These are phyloP conservation scores for Acomys russatus DNA, from an alignment of 2,797 vertebrate species.

Conservation along the genomic window DNA sequence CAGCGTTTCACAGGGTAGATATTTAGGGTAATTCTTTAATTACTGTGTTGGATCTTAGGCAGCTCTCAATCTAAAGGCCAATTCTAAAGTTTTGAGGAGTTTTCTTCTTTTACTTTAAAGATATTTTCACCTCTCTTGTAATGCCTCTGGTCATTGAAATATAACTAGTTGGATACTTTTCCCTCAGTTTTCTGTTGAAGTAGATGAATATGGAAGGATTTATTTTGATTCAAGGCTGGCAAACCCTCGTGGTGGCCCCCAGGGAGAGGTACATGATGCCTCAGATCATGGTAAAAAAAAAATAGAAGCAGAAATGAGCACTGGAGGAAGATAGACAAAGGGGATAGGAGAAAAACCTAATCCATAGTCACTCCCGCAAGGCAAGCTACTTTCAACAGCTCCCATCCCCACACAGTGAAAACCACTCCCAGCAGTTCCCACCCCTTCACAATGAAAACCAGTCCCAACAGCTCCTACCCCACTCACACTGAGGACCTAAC, in stretches of 20 bases:
- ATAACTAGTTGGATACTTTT: not conserved
- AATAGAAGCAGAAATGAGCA: not conserved
- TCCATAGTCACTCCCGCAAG: not conserved
- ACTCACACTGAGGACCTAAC: not conserved
- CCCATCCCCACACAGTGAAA: not conserved
- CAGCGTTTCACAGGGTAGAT: not conserved
- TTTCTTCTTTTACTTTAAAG: slow-evolving; percentile 20
- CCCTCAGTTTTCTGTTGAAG: not conserved
- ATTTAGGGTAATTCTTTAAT: not conserved
- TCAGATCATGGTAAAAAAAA: not conserved
- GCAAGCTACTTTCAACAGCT: not conserved
- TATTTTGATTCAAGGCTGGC: not conserved
- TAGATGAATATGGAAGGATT: not conserved
- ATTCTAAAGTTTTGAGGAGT: not conserved
- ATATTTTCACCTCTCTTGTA: not conserved
- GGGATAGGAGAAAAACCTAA: not conserved
- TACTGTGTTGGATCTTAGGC: not conserved
- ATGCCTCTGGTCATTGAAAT: slow-evolving; percentile 7
- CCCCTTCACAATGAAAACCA: too few species aligned
- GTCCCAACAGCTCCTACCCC: not conserved
- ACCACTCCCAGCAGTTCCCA: not conserved
- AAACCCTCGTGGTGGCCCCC: not conserved
- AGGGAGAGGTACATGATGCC: not conserved
- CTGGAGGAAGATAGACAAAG: not conserved
- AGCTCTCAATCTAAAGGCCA: not conserved